phyloP scores from a whole-genome alignment of 1,140 invertebrate genomes.

The Papilio dardanus region DNA sequence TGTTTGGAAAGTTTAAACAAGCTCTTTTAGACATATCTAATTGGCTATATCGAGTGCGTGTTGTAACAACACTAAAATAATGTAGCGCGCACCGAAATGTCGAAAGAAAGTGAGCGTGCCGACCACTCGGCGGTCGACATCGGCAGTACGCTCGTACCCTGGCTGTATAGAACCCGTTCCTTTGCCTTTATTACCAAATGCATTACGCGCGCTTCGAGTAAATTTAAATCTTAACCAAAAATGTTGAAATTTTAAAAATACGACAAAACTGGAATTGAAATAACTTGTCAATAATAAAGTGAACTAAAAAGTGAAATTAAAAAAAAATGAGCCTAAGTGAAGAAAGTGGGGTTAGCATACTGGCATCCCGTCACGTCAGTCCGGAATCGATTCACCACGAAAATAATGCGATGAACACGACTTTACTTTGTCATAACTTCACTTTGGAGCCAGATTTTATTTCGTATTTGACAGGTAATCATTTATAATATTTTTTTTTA shows the following conservation, averaged over 20 bases:
- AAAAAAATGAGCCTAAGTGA: constrained; percentile 66
- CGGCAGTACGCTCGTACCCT: constrained; percentile 37
- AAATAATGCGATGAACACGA: constrained; percentile 66
- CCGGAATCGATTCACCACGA: constrained; percentile 52
- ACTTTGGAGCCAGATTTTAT: constrained; percentile 66
- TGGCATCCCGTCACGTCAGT: constrained; percentile 67
- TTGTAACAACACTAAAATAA: constrained; percentile 54
- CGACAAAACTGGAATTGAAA: not conserved
- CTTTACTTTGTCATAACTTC: constrained; percentile 67
- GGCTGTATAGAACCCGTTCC: not conserved
- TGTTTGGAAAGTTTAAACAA: not conserved
- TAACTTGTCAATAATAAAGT: constrained; percentile 1
- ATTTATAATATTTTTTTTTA: constrained; percentile 26
- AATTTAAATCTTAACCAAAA: constrained; percentile 18
- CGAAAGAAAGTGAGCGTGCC: constrained; percentile 78
- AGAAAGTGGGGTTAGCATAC: constrained; percentile 53
- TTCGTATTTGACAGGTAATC: constrained; percentile 67
- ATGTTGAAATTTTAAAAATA: constrained; percentile 22
- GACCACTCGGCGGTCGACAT: constrained; percentile 20
- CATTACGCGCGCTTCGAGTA: constrained; percentile 21
- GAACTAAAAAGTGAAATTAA: constrained; percentile 8
- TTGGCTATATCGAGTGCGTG: constrained; percentile 25
- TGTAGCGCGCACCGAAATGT: constrained; percentile 72
- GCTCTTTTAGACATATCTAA: not conserved
- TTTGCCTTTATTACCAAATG: constrained; percentile 14